Percentiles rank a stretch among this genome's conserved stretches.
Conservation (phyloP, 1,140 invertebrate species). For the Calliopsis andreniformis region DNA sequence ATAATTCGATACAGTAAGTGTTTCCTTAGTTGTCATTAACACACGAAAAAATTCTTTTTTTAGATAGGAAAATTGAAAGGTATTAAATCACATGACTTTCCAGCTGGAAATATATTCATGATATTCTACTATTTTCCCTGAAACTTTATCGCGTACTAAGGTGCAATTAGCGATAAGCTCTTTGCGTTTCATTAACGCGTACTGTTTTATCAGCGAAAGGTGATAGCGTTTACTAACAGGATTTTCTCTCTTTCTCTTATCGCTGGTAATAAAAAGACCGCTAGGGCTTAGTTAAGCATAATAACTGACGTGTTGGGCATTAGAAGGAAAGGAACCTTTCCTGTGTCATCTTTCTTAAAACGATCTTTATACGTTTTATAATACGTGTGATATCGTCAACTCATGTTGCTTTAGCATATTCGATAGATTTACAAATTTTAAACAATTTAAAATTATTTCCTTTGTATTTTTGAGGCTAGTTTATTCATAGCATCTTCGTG, state of each 20-base stretch:
- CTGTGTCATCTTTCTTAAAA: too few relatives aligned
- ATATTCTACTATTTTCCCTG: not conserved
- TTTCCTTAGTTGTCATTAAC: not conserved
- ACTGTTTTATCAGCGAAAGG: conserved; percentile 6
- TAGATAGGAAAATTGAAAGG: not conserved
- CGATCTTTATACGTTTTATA: too few relatives aligned
- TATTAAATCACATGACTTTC: not conserved
- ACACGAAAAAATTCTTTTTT: not conserved
- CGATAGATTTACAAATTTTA: too few relatives aligned
- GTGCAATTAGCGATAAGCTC: conserved; percentile 27
- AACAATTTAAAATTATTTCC: too few relatives aligned
- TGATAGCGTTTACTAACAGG: conserved; percentile 22
- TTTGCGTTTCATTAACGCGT: conserved; percentile 23
- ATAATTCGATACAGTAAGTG: not conserved
- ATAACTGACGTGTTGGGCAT: not conserved
- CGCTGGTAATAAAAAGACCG: not conserved
- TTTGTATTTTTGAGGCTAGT: too few relatives aligned
- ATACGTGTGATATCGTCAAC: too few relatives aligned
- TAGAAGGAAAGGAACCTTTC: too few relatives aligned
- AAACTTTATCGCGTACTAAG: conserved; percentile 5
- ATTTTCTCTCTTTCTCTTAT: conserved; percentile 2
- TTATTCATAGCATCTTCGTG: too few relatives aligned
- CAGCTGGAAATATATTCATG: not conserved
- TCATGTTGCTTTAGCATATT: too few relatives aligned
- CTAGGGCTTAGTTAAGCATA: not conserved